Percentiles rank a stretch among this genome's conserved stretches.
These are phyloP conservation scores for Formica aserva DNA, from an alignment of 2,888 invertebrate species.

Conservation along the genomic window DNA sequence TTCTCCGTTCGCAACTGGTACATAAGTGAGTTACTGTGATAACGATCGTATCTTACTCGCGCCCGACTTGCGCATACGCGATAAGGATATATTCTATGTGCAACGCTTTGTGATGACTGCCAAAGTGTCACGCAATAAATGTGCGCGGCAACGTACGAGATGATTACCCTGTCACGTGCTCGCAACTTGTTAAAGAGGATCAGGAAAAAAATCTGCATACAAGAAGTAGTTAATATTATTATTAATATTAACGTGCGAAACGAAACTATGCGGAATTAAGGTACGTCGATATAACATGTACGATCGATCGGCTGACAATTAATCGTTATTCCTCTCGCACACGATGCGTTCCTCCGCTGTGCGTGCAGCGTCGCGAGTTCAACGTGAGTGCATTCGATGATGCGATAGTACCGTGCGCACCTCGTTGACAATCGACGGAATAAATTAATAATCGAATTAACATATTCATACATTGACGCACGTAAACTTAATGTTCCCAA, in stretches of 20 bases:
- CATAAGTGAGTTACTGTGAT: constrained; percentile 38
- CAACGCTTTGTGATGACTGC: neutral
- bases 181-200: neutral
- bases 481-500: neutral
- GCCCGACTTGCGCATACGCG: neutral
- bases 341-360: neutral
- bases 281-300: neutral
- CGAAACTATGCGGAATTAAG: neutral
- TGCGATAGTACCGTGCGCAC: neutral
- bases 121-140: neutral
- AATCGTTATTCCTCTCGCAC: constrained; percentile 4
- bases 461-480: constrained; percentile 2
- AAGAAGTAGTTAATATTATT: neutral
- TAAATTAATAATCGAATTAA: constrained; percentile 17
- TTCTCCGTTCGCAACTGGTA: neutral
- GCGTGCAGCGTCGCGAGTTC: constrained; percentile 6
- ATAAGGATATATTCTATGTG: constrained; percentile 19
- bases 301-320: neutral
- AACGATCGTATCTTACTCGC: constrained; percentile 27
- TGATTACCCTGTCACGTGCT: constrained; percentile 16
- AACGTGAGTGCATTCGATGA: constrained; percentile 13
- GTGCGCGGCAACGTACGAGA: constrained; percentile 4
- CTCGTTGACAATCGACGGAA: neutral
- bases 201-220: neutral
- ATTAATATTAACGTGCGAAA: neutral